Percentiles rank a stretch among this genome's conserved stretches.
These are phyloP conservation scores for Chaenodraco wilsoni DNA, from an alignment of 2,797 vertebrate genomes.

Conservation along the genomic window DNA sequence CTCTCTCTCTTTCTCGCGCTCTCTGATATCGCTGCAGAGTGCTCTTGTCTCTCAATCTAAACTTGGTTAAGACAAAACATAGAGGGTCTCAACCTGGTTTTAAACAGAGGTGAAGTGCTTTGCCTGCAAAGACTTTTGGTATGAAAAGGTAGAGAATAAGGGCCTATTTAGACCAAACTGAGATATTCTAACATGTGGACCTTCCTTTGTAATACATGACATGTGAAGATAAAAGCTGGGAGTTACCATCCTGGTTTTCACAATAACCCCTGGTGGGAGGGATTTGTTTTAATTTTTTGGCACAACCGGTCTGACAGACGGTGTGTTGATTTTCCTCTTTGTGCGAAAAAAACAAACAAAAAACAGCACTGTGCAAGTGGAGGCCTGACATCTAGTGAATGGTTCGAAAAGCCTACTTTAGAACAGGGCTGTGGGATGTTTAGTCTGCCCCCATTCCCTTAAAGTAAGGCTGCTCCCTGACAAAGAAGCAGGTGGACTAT, in stretches of 20 bases:
- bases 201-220: slow-evolving; percentile 40
- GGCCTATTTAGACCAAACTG: slow-evolving; percentile 33
- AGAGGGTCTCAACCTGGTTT: slow-evolving; percentile 35
- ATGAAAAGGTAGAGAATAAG: slow-evolving; percentile 33
- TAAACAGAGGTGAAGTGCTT: slow-evolving; percentile 65
- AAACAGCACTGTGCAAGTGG: slow-evolving; percentile 28
- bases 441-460: slow-evolving; percentile 53
- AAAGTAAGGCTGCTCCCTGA: slow-evolving; percentile 61
- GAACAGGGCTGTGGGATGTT: slow-evolving; percentile 61
- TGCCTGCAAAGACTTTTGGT: slow-evolving; percentile 78
- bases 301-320: slow-evolving; percentile 67
- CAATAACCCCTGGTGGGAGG: slow-evolving; percentile 39
- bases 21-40: slow-evolving; percentile 23
- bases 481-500: slow-evolving; percentile 59
- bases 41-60: slow-evolving; percentile 22
- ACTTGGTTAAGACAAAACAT: slow-evolving; percentile 37
- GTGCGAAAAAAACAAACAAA: slow-evolving; percentile 3
- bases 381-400: slow-evolving; percentile 31
- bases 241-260: slow-evolving; percentile 48
- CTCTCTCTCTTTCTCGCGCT: not conserved
- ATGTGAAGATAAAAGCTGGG: slow-evolving; percentile 36
- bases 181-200: slow-evolving; percentile 39
- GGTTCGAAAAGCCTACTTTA: slow-evolving; percentile 42
- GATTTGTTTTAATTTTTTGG: slow-evolving; percentile 65
- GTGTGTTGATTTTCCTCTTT: slow-evolving; percentile 47